These are phyloP conservation scores for Aldrovandia affinis DNA, from an alignment of 2,797 vertebrate species.

Conservation along the genomic window DNA sequence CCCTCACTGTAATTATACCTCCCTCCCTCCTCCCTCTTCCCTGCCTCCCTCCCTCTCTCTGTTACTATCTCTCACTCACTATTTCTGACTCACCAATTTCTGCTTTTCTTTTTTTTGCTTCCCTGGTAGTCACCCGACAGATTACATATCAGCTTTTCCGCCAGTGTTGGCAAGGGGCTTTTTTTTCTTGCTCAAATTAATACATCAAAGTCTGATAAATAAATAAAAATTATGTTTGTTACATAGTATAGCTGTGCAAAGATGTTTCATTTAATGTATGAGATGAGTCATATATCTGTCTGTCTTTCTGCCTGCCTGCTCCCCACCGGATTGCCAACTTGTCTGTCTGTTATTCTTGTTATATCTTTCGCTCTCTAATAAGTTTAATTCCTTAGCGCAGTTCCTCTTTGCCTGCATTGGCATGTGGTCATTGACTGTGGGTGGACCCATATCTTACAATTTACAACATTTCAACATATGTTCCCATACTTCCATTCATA, in stretches of 20 bases:
- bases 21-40: conserved; percentile 56
- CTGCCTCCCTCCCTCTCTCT: conserved; percentile 52
- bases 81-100: conserved; percentile 56
- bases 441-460: not conserved
- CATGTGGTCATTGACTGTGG: not conserved
- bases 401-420: not conserved
- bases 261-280: not conserved
- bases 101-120: conserved; percentile 45
- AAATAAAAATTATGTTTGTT: not conserved
- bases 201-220: conserved; percentile 3
- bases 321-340: not conserved
- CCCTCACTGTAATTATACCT: conserved; percentile 78
- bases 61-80: conserved; percentile 26
- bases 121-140: conserved; percentile 35
- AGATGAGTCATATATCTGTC: conserved; percentile 1
- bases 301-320: not conserved
- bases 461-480: not conserved
- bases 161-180: conserved; percentile 52
- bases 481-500: not conserved
- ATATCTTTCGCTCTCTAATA: not conserved
- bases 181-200: conserved; percentile 34
- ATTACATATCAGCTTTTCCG: conserved; percentile 48
- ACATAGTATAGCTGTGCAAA: not conserved
- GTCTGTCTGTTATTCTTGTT: not conserved
- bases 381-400: not conserved